These are phyloP conservation scores for Acholoe squamosa DNA, from an alignment of 2,888 invertebrate genomes.

Conservation along the genomic window DNA sequence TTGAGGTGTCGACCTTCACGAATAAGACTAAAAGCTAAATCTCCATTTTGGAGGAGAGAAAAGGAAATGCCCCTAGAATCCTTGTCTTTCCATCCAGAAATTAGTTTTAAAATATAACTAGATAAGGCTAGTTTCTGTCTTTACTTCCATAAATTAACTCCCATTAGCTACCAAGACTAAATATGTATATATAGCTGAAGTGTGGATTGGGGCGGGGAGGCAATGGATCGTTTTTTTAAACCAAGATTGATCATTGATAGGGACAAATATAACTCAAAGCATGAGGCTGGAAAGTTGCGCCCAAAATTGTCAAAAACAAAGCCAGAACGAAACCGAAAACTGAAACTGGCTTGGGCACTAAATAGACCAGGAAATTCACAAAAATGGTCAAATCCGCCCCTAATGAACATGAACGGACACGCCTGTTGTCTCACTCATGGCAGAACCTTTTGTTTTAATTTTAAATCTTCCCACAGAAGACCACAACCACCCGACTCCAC, in stretches of 20 bases:
- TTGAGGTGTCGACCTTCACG: conserved; percentile 54
- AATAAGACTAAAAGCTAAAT: neutral
- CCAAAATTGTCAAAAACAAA: conserved; percentile 28
- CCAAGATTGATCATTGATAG: conserved; percentile 76
- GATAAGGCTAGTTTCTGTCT: conserved; percentile 5
- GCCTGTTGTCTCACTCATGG: neutral
- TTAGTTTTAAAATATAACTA: neutral
- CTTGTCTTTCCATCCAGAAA: neutral
- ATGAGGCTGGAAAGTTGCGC: conserved; percentile 85
- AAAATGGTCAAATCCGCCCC: neutral
- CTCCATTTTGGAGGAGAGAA: too few species aligned
- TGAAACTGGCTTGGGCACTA: conserved; percentile 15
- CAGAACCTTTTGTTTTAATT: neutral
- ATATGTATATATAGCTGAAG: neutral
- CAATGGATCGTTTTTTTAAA: conserved; percentile 50
- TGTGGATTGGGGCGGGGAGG: conserved; percentile 57
- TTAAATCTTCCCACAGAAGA: conserved; percentile 21
- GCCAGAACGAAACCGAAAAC: conserved; percentile 17
- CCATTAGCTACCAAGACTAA: neutral
- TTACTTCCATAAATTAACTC: neutral
- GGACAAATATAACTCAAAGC: conserved; percentile 69
- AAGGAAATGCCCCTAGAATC: too few species aligned
- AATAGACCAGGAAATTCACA: conserved; percentile 41
- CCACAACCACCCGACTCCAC: neutral
- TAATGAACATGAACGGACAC: neutral